Conservation (phyloP, 2,888 invertebrate species). For the Hanleya hanleyi region DNA sequence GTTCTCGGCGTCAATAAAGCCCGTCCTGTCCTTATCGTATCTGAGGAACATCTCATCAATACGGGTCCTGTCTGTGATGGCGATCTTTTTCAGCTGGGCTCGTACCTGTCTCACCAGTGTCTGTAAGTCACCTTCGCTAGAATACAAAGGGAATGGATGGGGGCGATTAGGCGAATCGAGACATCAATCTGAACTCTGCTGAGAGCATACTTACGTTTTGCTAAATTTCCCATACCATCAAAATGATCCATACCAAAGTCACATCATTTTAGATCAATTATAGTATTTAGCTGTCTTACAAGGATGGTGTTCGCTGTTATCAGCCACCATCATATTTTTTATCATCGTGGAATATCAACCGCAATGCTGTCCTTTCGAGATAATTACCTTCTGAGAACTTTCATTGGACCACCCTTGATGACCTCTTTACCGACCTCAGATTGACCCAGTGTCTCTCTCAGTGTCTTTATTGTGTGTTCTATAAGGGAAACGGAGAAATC, state of each 20-base stretch:
- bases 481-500: conserved; percentile 11
- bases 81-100: conserved; percentile 72
- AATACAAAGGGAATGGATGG: too few species aligned
- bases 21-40: conserved; percentile 68
- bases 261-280: too few species aligned
- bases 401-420: conserved; percentile 66
- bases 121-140: conserved; percentile 65
- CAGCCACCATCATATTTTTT: too few species aligned
- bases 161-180: too few species aligned
- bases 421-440: conserved; percentile 45
- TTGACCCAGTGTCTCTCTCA: conserved; percentile 50
- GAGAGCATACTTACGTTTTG: too few species aligned
- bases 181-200: too few species aligned
- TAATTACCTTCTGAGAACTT: conserved; percentile 62
- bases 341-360: too few species aligned
- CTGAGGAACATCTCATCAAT: conserved; percentile 72
- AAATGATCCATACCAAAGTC: too few species aligned
- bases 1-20: conserved; percentile 68
- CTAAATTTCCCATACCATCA: too few species aligned
- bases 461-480: conserved; percentile 53
- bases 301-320: too few species aligned
- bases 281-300: too few species aligned
- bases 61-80: conserved; percentile 70
- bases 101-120: conserved; percentile 67
- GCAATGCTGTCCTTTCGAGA: too few species aligned